phyloP scores from a whole-genome alignment of 2,113 vertebrate species.

The Equus quagga region DNA sequence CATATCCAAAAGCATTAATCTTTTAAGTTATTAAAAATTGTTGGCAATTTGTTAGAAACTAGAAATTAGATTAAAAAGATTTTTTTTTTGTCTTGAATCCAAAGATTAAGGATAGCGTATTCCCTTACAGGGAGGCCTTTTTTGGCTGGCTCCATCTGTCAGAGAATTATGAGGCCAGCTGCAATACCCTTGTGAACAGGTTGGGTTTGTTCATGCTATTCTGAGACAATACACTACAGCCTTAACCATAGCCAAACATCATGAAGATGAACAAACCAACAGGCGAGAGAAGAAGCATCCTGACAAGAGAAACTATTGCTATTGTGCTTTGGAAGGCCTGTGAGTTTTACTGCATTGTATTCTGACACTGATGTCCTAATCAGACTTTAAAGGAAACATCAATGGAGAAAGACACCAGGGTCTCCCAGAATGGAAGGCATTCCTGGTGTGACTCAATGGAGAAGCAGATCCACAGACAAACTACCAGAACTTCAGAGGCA shows the following conservation, averaged over 20 bases:
- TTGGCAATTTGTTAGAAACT: background rate
- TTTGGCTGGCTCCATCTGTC: background rate
- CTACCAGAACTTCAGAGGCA: background rate
- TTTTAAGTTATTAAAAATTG: slow-evolving; percentile 20
- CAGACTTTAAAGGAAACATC: background rate
- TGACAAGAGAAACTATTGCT: background rate
- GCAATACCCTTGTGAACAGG: background rate
- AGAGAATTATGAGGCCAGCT: slow-evolving; percentile 5
- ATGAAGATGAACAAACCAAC: background rate
- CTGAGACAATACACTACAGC: background rate
- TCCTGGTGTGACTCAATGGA: background rate
- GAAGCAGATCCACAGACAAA: background rate
- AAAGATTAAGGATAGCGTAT: background rate
- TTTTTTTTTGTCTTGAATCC: background rate
- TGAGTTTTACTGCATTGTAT: background rate
- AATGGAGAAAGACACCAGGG: background rate
- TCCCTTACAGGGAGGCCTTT: background rate
- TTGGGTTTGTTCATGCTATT: background rate
- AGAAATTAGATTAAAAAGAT: background rate
- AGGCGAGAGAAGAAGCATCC: background rate
- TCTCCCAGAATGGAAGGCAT: background rate
- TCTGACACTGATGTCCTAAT: background rate
- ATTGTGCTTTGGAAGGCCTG: background rate
- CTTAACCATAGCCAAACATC: background rate
- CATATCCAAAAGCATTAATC: background rate